A percentile compares a stretch with the other conserved stretches of the same genome.
These are phyloP conservation scores for Mantis religiosa DNA, from an alignment of 2,888 invertebrate genomes.

Conservation along the genomic window DNA sequence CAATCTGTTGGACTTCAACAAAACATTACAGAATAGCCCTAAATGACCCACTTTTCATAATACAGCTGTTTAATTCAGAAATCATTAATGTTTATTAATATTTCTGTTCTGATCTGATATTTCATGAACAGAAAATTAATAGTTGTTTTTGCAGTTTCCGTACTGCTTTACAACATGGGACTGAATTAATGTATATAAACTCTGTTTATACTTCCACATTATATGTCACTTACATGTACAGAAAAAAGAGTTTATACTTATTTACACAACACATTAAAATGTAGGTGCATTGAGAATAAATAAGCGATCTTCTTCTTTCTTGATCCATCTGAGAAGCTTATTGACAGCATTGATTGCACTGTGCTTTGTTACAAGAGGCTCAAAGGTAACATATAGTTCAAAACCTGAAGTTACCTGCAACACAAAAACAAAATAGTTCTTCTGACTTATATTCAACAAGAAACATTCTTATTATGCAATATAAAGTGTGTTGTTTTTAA, in stretches of 20 bases:
- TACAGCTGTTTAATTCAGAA: too few relatives aligned
- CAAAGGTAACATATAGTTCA: conserved; percentile 89
- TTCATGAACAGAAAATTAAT: neutral
- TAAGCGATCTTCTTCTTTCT: conserved; percentile 84
- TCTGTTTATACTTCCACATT: neutral
- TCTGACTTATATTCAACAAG: neutral
- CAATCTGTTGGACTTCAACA: too few relatives aligned
- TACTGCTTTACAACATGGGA: neutral
- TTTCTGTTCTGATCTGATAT: neutral
- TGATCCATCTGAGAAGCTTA: conserved; percentile 88
- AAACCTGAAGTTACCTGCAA: conserved; percentile 80
- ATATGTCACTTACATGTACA: neutral
- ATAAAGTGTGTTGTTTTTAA: too few relatives aligned
- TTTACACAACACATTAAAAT: conserved; percentile 51
- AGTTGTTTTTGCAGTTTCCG: neutral
- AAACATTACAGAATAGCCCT: too few relatives aligned
- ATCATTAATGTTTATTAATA: too few relatives aligned
- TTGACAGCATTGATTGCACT: conserved; percentile 82
- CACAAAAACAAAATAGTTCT: neutral
- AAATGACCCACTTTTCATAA: too few relatives aligned
- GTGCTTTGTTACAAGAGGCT: conserved; percentile 82
- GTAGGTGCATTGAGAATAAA: conserved; percentile 84
- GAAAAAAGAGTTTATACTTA: neutral
- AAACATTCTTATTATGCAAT: neutral
- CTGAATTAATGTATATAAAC: neutral